Base-by-base conservation (phyloP, 1,140 invertebrate genomes). In the Hydropsyche tenuis region DNA sequence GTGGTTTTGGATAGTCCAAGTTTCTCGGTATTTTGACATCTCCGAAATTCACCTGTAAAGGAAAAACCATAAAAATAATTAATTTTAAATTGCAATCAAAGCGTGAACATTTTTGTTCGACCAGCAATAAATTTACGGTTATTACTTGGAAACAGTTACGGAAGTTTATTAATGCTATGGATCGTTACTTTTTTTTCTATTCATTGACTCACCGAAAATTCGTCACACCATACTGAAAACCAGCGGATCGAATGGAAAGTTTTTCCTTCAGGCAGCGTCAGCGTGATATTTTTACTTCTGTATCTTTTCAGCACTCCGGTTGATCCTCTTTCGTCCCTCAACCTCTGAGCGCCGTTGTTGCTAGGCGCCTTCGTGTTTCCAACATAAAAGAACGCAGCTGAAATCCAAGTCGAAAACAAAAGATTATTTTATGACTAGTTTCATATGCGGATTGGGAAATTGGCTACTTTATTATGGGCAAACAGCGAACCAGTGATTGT, bases 181-280 rank as follows among this genome's bases (percentile, higher is more conserved):
- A 46, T 16, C 14, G 45, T 16, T 12, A n/a, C 45, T 46, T 46
- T 16, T 4, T 53, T 9, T n/a, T 20, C 9, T 11, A 60, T 12
- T 20, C 18, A 22, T 25, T 4, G 18, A 87, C 90, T 91, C 80
- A 96, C 94, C 30, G 92, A 86, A 79, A 91, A 96, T 80, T 94
- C 93, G 79, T 96, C 91, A 81, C 95, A 96, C 92, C 93, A 97
- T 0, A 97, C 89, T 14, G 92, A 91, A 80, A 97, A 92, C 92
- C 94, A 96, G 77, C 90, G 91, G 78, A 96, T 88, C 80, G 93
- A 90, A 79, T 89, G 89, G 51, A 96, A 85, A 5, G 91, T 94
- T 81, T 93, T 93, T 20, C 93, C 93, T 74, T 95, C 93, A 0
- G 95, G 95, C 75, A 96, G 83, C 0, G 93, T 92, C 18, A 97